Conservation (phyloP, 1,140 invertebrate species). For the Calycopis cecrops region DNA sequence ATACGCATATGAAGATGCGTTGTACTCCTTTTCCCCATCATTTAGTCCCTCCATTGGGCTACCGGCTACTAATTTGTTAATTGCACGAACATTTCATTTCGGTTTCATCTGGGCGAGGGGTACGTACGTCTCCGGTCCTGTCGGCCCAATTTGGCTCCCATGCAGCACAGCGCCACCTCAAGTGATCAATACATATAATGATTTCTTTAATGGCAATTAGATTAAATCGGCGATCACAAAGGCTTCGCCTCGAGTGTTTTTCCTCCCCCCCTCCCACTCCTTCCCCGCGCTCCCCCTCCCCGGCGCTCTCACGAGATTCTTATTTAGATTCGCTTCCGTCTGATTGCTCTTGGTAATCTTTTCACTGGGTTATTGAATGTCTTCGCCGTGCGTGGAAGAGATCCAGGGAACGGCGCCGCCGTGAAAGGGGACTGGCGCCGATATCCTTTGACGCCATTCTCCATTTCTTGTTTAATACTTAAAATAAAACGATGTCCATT, state of each 20-base stretch:
- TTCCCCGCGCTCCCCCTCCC: conserved; percentile 42
- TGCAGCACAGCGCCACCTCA: too few species aligned
- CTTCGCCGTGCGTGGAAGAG: conserved; percentile 62
- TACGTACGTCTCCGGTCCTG: too few species aligned
- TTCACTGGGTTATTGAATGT: conserved; percentile 73
- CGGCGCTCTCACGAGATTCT: conserved; percentile 70
- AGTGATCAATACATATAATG: conserved; percentile 46
- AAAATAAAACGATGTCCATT: conserved; percentile 50
- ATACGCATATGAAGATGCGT: too few species aligned
- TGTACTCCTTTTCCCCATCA: too few species aligned
- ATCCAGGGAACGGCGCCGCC: conserved; percentile 37
- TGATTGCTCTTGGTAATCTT: conserved; percentile 74
- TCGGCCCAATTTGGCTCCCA: too few species aligned
- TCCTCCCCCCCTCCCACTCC: conserved; percentile 42
- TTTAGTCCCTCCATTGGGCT: too few species aligned
- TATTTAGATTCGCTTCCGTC: conserved; percentile 75
- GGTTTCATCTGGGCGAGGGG: too few species aligned
- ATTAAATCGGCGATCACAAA: conserved; percentile 67
- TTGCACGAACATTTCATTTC: too few species aligned
- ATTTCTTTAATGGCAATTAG: conserved; percentile 59
- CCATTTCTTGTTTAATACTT: conserved; percentile 45
- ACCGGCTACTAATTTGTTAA: too few species aligned
- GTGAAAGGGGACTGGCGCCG: conserved; percentile 45
- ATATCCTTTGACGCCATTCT: conserved; percentile 52
- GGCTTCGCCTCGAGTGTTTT: conserved; percentile 58